Conservation (phyloP, 2,113 vertebrate species). For the Talpa occidentalis region DNA sequence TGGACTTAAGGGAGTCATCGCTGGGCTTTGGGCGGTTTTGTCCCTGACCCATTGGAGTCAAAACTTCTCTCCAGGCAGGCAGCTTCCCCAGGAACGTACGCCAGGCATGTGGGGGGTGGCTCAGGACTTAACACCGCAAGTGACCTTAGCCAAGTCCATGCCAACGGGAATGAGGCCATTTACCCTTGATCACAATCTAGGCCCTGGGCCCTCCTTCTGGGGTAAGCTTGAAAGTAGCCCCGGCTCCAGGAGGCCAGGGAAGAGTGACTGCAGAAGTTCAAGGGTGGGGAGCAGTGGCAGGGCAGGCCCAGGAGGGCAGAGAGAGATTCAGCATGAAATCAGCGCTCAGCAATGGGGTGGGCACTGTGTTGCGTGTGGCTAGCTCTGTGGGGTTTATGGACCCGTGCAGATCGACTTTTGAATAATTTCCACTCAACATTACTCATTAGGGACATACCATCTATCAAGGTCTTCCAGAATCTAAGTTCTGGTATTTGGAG, state of each 20-base stretch:
- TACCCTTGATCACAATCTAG: neutral
- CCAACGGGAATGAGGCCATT: neutral
- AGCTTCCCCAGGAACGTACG: neutral
- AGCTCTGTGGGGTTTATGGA: neutral
- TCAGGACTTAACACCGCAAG: neutral
- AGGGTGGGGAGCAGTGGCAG: accelerated
- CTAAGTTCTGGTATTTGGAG: neutral
- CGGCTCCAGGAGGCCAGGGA: neutral
- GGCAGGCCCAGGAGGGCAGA: neutral
- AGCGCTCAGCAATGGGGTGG: accelerated
- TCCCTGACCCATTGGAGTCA: neutral
- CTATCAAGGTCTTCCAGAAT: neutral
- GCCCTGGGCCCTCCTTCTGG: neutral
- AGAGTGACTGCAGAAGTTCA: neutral
- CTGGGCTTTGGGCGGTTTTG: neutral
- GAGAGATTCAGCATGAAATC: no score
- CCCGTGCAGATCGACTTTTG: neutral
- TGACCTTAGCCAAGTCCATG: neutral
- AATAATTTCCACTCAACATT: neutral
- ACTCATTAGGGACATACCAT: neutral
- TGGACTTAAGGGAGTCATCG: neutral
- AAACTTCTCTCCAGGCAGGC: neutral
- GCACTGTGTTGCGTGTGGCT: accelerated
- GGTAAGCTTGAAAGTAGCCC: neutral
- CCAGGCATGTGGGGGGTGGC: neutral